A percentile compares a stretch with the other conserved stretches of the same genome.
Evolutionary conservation across 2,113 vertebrate genomes (phyloP).

Genomic region (Gymnarchus niloticus): DNA sequence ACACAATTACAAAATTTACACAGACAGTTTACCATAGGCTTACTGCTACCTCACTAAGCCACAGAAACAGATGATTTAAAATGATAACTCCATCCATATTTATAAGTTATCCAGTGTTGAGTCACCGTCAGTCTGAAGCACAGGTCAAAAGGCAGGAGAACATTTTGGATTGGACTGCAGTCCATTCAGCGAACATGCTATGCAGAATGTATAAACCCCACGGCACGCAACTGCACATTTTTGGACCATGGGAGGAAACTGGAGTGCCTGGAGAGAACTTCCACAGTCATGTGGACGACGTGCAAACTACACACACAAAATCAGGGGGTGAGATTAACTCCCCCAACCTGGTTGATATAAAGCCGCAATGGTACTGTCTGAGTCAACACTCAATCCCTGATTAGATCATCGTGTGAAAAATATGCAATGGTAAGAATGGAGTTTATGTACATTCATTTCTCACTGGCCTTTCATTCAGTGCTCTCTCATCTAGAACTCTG

Average conservation of each 20-base stretch:
- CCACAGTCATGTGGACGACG: not conserved
- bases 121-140: not conserved
- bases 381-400: not conserved
- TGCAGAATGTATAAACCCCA: not conserved
- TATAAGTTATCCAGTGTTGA: not conserved
- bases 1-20: not conserved
- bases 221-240: not conserved
- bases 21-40: not conserved
- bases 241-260: not conserved
- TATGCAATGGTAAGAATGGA: not conserved
- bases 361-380: too few species aligned
- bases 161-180: not conserved
- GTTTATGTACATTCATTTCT: not conserved
- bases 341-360: too few species aligned
- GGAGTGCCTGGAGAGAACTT: not conserved
- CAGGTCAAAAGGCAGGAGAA: not conserved
- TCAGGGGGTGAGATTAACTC: too few species aligned
- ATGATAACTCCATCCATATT: not conserved
- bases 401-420: not conserved
- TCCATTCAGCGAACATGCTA: not conserved
- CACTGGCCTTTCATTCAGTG: not conserved
- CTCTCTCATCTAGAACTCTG: not conserved
- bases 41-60: not conserved
- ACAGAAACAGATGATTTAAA: too few species aligned
- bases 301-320: too few species aligned